Evolutionary conservation across 2,797 vertebrate species (phyloP).

Genomic region (Malurus splendens): DNA sequence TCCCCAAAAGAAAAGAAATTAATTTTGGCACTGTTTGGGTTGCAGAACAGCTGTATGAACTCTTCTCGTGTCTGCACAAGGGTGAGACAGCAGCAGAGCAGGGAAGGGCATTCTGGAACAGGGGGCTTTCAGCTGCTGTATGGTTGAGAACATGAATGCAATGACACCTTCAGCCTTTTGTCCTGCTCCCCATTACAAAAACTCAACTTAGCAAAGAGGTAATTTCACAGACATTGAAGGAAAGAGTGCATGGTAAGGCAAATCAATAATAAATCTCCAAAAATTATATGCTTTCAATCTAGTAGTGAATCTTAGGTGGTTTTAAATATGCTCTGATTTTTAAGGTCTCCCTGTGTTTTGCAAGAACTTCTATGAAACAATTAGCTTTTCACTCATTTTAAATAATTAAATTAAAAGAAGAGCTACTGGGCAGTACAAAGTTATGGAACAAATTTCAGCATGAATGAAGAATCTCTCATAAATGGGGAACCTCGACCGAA

Average conservation of each 20-base stretch:
- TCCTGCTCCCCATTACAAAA: not conserved
- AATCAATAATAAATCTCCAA: not conserved
- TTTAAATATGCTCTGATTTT: not conserved
- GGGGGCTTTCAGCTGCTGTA: not conserved
- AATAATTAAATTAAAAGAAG: not conserved
- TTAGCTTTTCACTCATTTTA: not conserved
- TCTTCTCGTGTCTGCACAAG: not conserved
- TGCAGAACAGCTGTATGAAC: not conserved
- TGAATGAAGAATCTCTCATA: not conserved
- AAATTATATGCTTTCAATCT: not conserved
- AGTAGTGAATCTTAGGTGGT: not conserved
- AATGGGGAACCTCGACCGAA: not conserved
- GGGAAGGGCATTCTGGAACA: not conserved
- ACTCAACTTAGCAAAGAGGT: not conserved
- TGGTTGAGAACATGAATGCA: rapidly evolving
- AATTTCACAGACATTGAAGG: not conserved
- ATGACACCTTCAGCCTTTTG: not conserved
- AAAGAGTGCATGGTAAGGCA: not conserved
- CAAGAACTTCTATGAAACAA: not conserved
- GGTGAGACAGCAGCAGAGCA: not conserved
- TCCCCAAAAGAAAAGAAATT: not conserved
- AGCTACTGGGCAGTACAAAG: not conserved
- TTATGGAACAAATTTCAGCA: not conserved
- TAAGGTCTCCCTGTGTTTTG: not conserved
- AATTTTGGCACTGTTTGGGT: not conserved